A percentile compares a stretch with the other conserved stretches of the same genome.
These are phyloP conservation scores for Parapsyche elsis DNA, from an alignment of 1,140 invertebrate species.

Conservation along the genomic window DNA sequence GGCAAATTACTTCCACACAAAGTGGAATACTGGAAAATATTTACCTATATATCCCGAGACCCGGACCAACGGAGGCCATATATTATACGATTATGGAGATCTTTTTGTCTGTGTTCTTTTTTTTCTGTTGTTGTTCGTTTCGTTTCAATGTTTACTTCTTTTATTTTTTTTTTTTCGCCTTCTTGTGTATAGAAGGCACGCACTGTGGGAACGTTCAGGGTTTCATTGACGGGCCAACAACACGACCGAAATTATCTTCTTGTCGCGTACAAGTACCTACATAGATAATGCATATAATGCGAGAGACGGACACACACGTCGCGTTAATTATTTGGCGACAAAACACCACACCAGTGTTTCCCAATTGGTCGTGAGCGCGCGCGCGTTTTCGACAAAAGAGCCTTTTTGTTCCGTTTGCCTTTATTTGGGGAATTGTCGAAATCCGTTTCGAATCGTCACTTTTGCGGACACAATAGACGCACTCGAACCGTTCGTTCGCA, in stretches of 20 bases:
- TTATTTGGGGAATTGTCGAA: background rate
- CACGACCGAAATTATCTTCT: constrained; percentile 19
- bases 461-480: constrained; percentile 17
- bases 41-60: constrained; percentile 41
- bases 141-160: constrained; percentile 48
- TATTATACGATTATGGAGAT: constrained; percentile 53
- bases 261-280: too few relatives aligned
- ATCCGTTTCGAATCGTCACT: constrained; percentile 33
- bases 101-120: constrained; percentile 48
- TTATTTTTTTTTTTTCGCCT: constrained; percentile 47
- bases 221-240: constrained; percentile 46
- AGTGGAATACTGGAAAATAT: constrained; percentile 42
- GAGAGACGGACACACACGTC: constrained; percentile 50
- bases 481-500: constrained; percentile 16
- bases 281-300: constrained; percentile 9
- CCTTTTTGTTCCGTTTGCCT: background rate
- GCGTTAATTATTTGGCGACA: constrained; percentile 50
- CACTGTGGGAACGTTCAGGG: constrained; percentile 50
- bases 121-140: constrained; percentile 17
- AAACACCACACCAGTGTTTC: background rate
- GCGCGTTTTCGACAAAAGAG: background rate
- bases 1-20: constrained; percentile 43
- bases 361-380: background rate
- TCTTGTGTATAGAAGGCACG: constrained; percentile 15
- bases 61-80: constrained; percentile 47